Evolutionary conservation across 2,113 vertebrate species (phyloP).

Genomic region (Picathartes gymnocephalus): DNA sequence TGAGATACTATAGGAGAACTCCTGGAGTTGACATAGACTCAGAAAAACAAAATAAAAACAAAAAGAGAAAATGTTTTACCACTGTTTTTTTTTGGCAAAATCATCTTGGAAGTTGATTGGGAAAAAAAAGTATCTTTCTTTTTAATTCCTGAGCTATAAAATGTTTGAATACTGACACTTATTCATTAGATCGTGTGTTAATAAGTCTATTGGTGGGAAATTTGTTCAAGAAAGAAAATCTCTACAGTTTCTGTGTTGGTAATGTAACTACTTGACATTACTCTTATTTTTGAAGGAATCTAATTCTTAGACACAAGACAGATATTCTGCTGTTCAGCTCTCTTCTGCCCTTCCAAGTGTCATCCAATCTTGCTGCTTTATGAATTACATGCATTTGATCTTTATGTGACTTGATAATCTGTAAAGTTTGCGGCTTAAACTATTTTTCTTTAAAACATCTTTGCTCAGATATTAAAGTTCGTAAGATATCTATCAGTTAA

Average conservation of each 20-base stretch:
- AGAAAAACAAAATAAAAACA: neutral
- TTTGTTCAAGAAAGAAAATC: conserved; percentile 21
- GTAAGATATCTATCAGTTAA: neutral
- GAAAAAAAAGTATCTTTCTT: neutral
- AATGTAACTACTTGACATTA: conserved; percentile 37
- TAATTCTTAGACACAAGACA: conserved; percentile 25
- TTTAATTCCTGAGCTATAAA: neutral
- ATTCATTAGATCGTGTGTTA: neutral
- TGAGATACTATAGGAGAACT: neutral
- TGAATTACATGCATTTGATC: neutral
- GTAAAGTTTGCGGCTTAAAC: neutral
- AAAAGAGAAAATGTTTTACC: neutral
- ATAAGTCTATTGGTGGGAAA: neutral
- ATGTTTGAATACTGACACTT: neutral
- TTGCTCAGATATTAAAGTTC: conserved; percentile 15
- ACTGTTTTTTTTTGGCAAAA: neutral
- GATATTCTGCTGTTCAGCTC: neutral
- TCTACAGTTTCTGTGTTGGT: neutral
- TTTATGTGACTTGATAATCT: neutral
- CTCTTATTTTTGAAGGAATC: conserved; percentile 35
- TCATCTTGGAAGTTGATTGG: neutral
- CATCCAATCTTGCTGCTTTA: conserved; percentile 13
- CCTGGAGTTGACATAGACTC: neutral
- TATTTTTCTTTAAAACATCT: conserved; percentile 36
- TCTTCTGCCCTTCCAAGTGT: neutral